A percentile compares a stretch with the other conserved stretches of the same genome.
These are phyloP conservation scores for Solea solea DNA, from an alignment of 2,113 vertebrate species.

Conservation along the genomic window DNA sequence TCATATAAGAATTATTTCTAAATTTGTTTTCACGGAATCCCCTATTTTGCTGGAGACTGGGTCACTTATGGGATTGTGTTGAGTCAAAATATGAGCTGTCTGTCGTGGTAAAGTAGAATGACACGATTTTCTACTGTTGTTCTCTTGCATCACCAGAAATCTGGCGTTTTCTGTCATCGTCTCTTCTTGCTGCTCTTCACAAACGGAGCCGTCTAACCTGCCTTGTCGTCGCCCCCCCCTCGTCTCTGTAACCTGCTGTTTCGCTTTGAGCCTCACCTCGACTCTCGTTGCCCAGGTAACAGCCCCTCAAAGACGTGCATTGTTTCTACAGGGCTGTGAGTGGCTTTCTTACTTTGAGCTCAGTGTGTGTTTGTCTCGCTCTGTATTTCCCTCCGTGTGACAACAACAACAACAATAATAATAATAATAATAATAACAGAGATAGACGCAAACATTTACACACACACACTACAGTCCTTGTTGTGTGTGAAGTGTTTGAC, in stretches of 20 bases:
- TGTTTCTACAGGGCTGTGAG: slow-evolving; percentile 78
- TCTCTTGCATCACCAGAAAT: no score
- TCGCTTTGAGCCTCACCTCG: slow-evolving; percentile 78
- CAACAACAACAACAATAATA: slow-evolving; percentile 21
- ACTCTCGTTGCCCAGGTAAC: slow-evolving; percentile 83
- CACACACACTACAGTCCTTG: no score
- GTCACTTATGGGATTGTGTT: no score
- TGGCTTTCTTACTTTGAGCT: slow-evolving; percentile 71
- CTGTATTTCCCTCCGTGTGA: slow-evolving; percentile 18
- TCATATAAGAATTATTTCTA: slow-evolving; percentile 12
- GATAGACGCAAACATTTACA: no score
- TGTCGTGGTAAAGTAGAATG: no score
- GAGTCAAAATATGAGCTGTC: no score
- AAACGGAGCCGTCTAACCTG: slow-evolving; percentile 33
- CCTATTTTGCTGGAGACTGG: not conserved
- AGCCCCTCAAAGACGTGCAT: slow-evolving; percentile 74
- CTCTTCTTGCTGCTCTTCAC: not conserved
- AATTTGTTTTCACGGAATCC: slow-evolving; percentile 7
- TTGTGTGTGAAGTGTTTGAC: no score
- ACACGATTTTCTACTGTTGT: no score
- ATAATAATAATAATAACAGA: no score
- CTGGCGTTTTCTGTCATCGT: no score
- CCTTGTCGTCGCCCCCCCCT: slow-evolving; percentile 19
- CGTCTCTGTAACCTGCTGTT: slow-evolving; percentile 58
- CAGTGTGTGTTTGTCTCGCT: slow-evolving; percentile 36